These are phyloP conservation scores for Sarcoramphus papa DNA, from an alignment of 2,797 vertebrate genomes.

Conservation along the genomic window DNA sequence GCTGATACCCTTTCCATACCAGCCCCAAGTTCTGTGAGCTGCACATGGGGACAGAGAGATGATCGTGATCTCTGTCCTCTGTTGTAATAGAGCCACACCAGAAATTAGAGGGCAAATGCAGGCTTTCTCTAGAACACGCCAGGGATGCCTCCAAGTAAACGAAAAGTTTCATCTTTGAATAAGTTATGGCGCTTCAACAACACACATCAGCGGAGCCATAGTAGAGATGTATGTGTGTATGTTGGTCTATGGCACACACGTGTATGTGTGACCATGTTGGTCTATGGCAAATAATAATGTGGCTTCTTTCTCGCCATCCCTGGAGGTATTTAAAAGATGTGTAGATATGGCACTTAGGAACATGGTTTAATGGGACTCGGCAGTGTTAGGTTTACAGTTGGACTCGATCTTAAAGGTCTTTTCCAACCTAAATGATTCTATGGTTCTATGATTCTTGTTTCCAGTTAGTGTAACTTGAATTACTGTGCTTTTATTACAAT, in stretches of 20 bases:
- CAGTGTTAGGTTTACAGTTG: not conserved
- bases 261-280: not conserved
- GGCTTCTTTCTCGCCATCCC: not conserved
- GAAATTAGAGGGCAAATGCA: not conserved
- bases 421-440: not conserved
- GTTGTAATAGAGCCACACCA: not conserved
- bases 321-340: not conserved
- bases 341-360: not conserved
- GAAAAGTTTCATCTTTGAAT: not conserved
- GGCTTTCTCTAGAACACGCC: not conserved
- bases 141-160: not conserved
- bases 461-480: not conserved
- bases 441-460: not conserved
- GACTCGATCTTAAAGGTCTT: not conserved
- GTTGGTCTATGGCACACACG: fast-evolving
- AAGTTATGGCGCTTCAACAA: not conserved
- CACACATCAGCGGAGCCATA: not conserved
- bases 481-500: not conserved
- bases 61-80: not conserved
- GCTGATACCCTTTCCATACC: not conserved
- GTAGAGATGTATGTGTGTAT: not conserved
- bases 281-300: not conserved
- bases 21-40: not conserved
- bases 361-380: not conserved
- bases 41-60: not conserved